Conservation (phyloP, 2,888 invertebrate species). For the Hirtodrosophila trivittata region DNA sequence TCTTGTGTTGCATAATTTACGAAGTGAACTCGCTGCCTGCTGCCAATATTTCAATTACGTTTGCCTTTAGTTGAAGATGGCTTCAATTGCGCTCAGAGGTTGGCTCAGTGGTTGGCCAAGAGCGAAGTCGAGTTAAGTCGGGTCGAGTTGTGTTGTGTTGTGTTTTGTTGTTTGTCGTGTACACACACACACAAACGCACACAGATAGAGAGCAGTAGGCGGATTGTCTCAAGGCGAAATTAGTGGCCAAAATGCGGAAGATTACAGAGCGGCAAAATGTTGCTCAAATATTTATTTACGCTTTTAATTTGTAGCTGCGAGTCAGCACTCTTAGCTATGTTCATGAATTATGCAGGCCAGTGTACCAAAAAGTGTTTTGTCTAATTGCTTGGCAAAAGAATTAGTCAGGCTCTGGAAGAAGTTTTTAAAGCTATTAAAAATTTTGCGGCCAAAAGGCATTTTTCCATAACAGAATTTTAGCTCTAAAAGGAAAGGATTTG, state of each 20-base stretch:
- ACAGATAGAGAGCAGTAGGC: slow-evolving; percentile 46
- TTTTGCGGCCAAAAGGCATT: slow-evolving; percentile 9
- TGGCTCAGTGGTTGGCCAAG: slow-evolving; percentile 2
- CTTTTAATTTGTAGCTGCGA: slow-evolving; percentile 54
- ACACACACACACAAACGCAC: slow-evolving; percentile 5
- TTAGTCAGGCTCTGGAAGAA: background rate
- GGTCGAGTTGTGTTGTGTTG: slow-evolving; percentile 35
- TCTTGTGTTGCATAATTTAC: slow-evolving; percentile 49
- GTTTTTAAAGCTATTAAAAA: slow-evolving; percentile 12
- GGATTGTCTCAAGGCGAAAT: slow-evolving; percentile 69
- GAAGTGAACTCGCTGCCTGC: slow-evolving; percentile 31
- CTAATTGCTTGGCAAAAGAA: slow-evolving; percentile 43
- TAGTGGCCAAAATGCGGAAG: slow-evolving; percentile 76
- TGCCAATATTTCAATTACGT: slow-evolving; percentile 73
- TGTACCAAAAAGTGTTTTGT: slow-evolving; percentile 41
- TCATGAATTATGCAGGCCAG: slow-evolving; percentile 53
- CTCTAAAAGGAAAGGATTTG: too few relatives aligned
- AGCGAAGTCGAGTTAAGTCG: slow-evolving; percentile 17
- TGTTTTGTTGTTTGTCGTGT: too few relatives aligned
- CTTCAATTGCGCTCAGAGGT: slow-evolving; percentile 18
- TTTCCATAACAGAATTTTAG: too few relatives aligned
- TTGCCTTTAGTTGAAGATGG: slow-evolving; percentile 15
- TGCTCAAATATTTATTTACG: slow-evolving; percentile 73
- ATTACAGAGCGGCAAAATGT: slow-evolving; percentile 70
- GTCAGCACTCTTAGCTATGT: background rate